Percentiles rank a stretch among this genome's conserved stretches.
Evolutionary conservation across 2,888 invertebrate genomes (phyloP).

Genomic region (Callyntrura sp.): DNA sequence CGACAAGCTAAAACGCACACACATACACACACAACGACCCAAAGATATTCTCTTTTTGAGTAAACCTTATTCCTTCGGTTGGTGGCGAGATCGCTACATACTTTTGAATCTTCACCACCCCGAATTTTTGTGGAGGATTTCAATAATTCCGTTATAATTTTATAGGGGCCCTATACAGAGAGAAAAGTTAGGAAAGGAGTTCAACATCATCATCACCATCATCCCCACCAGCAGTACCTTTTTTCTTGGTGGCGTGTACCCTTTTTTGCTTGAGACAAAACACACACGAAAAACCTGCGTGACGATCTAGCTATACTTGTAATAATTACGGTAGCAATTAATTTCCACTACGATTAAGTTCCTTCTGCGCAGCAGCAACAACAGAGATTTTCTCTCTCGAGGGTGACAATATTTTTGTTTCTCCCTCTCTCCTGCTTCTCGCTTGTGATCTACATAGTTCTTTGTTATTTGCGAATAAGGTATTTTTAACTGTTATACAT

Average conservation of each 20-base stretch:
- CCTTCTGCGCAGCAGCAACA: slow-evolving; percentile 10
- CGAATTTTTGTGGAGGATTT: slow-evolving; percentile 73
- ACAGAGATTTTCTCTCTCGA: slow-evolving; percentile 17
- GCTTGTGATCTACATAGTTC: slow-evolving; percentile 67
- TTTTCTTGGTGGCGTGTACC: slow-evolving; percentile 34
- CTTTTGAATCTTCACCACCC: slow-evolving; percentile 75
- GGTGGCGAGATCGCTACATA: slow-evolving; percentile 78
- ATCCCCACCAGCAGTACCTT: slow-evolving; percentile 27
- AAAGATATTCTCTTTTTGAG: slow-evolving; percentile 71
- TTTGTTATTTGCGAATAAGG: slow-evolving; percentile 70
- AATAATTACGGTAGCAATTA: not conserved
- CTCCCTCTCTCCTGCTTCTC: not conserved
- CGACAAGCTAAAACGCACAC: slow-evolving; percentile 2
- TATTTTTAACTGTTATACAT: slow-evolving; percentile 58
- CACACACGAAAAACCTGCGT: not conserved
- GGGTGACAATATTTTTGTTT: slow-evolving; percentile 55
- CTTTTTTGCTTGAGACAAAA: slow-evolving; percentile 49
- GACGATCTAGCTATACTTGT: slow-evolving; percentile 23
- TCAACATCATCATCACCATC: not conserved
- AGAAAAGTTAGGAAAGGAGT: not conserved
- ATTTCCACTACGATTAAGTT: slow-evolving; percentile 2
- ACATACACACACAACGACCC: slow-evolving; percentile 64
- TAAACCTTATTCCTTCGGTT: slow-evolving; percentile 73
- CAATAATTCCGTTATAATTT: slow-evolving; percentile 39
- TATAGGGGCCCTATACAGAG: slow-evolving; percentile 66